Base-by-base conservation (phyloP, 2,888 invertebrate species). In the Metacarcinus magister region DNA sequence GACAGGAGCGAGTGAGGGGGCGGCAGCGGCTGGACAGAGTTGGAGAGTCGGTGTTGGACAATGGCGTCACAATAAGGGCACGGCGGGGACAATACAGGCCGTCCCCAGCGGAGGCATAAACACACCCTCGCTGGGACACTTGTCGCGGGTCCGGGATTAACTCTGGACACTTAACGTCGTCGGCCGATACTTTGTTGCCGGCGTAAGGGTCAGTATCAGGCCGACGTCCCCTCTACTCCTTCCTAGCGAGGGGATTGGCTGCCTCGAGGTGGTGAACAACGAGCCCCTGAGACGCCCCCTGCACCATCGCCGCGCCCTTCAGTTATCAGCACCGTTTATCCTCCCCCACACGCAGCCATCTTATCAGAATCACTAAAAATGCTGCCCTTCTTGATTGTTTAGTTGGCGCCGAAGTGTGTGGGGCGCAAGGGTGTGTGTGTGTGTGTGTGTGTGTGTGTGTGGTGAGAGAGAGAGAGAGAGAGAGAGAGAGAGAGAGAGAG, bases 121-220 rank as follows among this genome's bases (percentile, higher is more conserved):
- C 95, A 95, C 90, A 46, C 89, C 44, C 95, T 32, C 95, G n/a
- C 48, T 43, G 95, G 95, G 94, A 93, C 94, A 95, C 93, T 95
- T 95, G 95, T 94, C 95, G 95, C 90, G 89, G 94, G 67, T n/a
- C 94, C 95, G 46, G 95, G 95, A 95, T 95, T 95, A 95, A 95
- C 95, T 95, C 92, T 75, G 89, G 93, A 95, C 94, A 95, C 95
- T 95, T 95, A 95, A 93, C 95, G 93, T 95, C 95, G 89, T 10
- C 87, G 93, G 89, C 95, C 95, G 95, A 95, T 95, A 94, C 82
- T 95, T 95, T 95, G 95, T 95, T 32, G 93, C 23, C 44, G 75
- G 54, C 92, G 95, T 92, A 95, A 95, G 95, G 95, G 32, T 92
- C 75, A 90, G 82, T 92, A 95, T 95, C 43, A 82, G 82, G 91